Evolutionary conservation across 1,140 invertebrate species (phyloP).

Genomic region (Brachionus manjavacas): DNA sequence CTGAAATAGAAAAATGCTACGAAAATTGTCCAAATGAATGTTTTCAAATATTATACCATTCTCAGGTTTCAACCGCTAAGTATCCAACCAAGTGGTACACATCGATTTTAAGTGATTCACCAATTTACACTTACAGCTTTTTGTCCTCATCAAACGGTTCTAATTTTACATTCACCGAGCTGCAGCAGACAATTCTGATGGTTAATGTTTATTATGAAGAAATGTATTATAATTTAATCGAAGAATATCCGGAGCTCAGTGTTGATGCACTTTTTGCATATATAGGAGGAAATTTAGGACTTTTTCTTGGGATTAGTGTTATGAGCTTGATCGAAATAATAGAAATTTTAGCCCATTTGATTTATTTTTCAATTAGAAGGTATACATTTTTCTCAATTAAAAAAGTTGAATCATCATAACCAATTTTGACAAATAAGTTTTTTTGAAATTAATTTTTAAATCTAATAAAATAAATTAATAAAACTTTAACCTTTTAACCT

Average conservation of each 20-base stretch:
- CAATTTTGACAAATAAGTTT: too few relatives aligned
- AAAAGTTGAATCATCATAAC: too few relatives aligned
- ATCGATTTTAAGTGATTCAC: neutral
- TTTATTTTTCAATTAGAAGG: neutral
- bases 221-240: neutral
- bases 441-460: too few relatives aligned
- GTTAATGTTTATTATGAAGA: neutral
- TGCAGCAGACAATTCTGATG: neutral
- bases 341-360: neutral
- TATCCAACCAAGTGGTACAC: slow-evolving; percentile 6
- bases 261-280: neutral
- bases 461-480: too few relatives aligned
- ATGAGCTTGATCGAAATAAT: neutral
- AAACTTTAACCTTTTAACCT: too few relatives aligned
- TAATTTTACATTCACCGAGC: neutral
- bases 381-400: too few relatives aligned
- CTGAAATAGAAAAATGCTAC: neutral
- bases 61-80: neutral
- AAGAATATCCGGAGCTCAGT: neutral
- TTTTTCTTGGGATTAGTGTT: neutral
- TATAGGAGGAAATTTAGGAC: neutral
- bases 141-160: neutral
- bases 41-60: neutral
- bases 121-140: neutral
- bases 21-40: neutral